Evolutionary conservation across 2,888 invertebrate genomes (phyloP).

Genomic region (Perizoma affinitatum): DNA sequence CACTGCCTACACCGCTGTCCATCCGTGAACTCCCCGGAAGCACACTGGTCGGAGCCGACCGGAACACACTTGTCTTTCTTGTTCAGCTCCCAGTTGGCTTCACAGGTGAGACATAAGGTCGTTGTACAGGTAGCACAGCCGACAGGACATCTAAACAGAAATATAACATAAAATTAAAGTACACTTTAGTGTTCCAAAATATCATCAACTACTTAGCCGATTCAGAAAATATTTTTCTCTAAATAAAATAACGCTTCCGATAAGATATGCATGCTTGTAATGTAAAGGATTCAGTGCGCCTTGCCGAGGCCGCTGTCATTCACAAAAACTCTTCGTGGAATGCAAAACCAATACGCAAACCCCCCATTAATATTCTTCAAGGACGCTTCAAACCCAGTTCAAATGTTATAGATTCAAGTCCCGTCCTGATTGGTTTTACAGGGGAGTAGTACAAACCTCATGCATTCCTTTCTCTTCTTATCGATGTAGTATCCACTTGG

Average conservation of each 20-base stretch:
- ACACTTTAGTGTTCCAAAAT: conserved; percentile 9
- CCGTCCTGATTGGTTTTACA: too few species aligned
- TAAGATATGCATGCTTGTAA: too few species aligned
- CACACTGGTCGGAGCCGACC: conserved; percentile 88
- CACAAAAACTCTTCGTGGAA: too few species aligned
- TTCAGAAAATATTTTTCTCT: neutral
- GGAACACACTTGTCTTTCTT: conserved; percentile 90
- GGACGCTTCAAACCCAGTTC: too few species aligned
- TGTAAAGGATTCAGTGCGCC: too few species aligned
- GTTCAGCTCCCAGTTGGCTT: conserved; percentile 89
- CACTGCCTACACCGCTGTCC: conserved; percentile 89
- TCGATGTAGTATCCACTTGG: conserved; percentile 90
- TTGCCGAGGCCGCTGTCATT: too few species aligned
- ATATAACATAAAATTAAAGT: neutral
- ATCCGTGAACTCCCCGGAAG: conserved; percentile 85
- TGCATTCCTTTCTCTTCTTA: conserved; percentile 91
- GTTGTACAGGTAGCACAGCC: conserved; percentile 91
- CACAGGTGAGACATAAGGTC: conserved; percentile 89
- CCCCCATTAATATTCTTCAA: too few species aligned
- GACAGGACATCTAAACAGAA: conserved; percentile 85
- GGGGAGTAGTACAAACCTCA: conserved; percentile 73
- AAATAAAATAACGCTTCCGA: neutral
- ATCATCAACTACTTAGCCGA: too few species aligned
- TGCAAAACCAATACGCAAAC: too few species aligned
- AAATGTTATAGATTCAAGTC: too few species aligned